Evolutionary conservation across 2,797 vertebrate genomes (phyloP), one percentile per base, ranked within the genome.

Genomic region (Parauchenoglanis ngamensis): DNA sequence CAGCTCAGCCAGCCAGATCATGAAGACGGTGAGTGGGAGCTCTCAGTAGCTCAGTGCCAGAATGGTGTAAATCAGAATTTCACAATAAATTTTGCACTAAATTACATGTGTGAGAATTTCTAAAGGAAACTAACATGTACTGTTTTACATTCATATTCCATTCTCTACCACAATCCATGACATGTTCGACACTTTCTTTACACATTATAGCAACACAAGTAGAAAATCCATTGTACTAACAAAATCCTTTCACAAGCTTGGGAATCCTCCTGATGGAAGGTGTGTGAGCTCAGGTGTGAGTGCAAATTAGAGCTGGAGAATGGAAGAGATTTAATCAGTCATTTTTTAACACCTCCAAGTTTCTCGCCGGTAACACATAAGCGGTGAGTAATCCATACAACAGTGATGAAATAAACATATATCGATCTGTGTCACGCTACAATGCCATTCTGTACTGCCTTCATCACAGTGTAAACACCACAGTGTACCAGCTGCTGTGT

Each of bases 1-100:
- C 87, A 89, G 89, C 88, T 83, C 84, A 80, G 75, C 67, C 72
- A 87, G 89, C 86, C 87, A 90, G 87, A 88, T 90, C 87, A 85
- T 85, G 85, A 90, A 90, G 86, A 85, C 76, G 73, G 85, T 85
- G 87, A 89, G 90, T 88, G 84, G 86, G 86, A 86, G 86, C 87
- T 82, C 72, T 84, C 68, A 86, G 67, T 49, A 82, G 52, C 78
- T 88, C 78, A 75, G 70, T 78, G 73, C 73, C 89, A 85, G 81
- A 72, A 75, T 52, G 61, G 49, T 21, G 83, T 67, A 83, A 87
- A 85, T 85, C 79, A 28, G 85, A 61, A 85, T 83, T 88, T 84
- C 88, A 90, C 86, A 83, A 83, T 68, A 85, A n/a, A n/a, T n/a
- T n/a, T n/a, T n/a, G 70, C 65, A 85, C 88, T 78, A 83, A 72